phyloP scores from a whole-genome alignment of 64 coral and sea anemone genomes.

The Pachyseris speciosa region DNA sequence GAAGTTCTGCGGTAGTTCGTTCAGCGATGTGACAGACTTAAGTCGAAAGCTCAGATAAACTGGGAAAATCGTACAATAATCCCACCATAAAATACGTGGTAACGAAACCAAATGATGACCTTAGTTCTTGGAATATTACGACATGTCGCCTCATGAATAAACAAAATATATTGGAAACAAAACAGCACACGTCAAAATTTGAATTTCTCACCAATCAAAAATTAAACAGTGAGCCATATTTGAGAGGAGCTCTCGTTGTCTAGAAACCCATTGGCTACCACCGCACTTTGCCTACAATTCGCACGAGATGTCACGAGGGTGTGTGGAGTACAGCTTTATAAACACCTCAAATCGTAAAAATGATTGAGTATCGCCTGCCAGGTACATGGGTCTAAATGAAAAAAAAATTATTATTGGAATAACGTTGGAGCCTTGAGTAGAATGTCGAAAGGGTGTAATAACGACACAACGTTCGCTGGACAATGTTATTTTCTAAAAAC shows the following conservation, averaged over 20 bases:
- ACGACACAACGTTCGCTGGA: too few species aligned
- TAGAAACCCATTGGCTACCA: slow-evolving; percentile 2
- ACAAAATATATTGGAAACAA: background rate
- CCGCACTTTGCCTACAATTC: background rate
- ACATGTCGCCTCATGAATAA: slow-evolving; percentile 35
- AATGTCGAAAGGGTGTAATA: too few species aligned
- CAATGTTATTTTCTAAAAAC: too few species aligned
- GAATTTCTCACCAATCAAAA: slow-evolving; percentile 36
- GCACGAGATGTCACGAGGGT: background rate
- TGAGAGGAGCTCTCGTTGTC: background rate
- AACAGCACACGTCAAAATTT: slow-evolving; percentile 33
- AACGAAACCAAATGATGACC: background rate
- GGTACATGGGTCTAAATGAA: too few species aligned
- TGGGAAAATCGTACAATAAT: background rate
- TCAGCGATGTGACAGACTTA: background rate
- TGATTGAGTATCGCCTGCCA: too few species aligned
- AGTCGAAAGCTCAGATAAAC: background rate
- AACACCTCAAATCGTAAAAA: background rate
- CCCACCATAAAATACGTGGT: background rate
- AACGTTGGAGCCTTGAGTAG: too few species aligned
- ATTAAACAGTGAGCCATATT: background rate
- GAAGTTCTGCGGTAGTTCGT: background rate
- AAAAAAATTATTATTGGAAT: too few species aligned
- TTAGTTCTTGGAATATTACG: slow-evolving; percentile 5
- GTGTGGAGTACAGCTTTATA: background rate